phyloP scores from a whole-genome alignment of 2,797 vertebrate species.

The Salarias fasciatus region DNA sequence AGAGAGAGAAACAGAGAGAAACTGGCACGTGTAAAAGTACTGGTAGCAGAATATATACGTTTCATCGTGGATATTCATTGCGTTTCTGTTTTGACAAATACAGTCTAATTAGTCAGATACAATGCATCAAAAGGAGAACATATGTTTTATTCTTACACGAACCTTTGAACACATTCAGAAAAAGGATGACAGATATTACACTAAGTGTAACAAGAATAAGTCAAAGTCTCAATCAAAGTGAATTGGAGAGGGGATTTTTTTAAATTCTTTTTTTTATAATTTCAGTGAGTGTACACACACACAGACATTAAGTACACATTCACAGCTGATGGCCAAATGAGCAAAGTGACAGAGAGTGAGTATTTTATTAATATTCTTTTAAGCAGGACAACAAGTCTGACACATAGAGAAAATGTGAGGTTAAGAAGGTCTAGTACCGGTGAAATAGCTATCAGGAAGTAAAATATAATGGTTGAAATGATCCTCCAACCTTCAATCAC shows the following conservation, averaged over 20 bases:
- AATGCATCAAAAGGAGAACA: slow-evolving; percentile 1
- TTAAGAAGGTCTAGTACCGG: slow-evolving; percentile 56
- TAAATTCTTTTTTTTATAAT: background rate
- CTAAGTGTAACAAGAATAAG: no score
- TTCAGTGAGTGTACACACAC: background rate
- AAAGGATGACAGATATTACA: no score
- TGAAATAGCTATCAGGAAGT: slow-evolving; percentile 34
- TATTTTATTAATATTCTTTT: slow-evolving; percentile 8
- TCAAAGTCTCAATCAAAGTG: background rate
- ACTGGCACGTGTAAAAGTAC: background rate
- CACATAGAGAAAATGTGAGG: slow-evolving; percentile 38
- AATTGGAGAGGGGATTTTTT: no score
- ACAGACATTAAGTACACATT: background rate
- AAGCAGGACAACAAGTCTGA: background rate
- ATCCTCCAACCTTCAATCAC: slow-evolving; percentile 41
- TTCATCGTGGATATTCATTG: background rate
- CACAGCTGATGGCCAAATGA: background rate
- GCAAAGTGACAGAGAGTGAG: background rate
- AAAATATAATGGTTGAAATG: slow-evolving; percentile 24
- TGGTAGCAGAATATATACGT: background rate
- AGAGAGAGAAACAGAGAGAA: background rate
- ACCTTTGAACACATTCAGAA: no score
- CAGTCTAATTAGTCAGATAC: slow-evolving; percentile 21
- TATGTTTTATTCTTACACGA: slow-evolving; percentile 1
- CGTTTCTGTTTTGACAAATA: background rate